Conservation (phyloP, 2,888 invertebrate genomes). For the Parnassius orleans region DNA sequence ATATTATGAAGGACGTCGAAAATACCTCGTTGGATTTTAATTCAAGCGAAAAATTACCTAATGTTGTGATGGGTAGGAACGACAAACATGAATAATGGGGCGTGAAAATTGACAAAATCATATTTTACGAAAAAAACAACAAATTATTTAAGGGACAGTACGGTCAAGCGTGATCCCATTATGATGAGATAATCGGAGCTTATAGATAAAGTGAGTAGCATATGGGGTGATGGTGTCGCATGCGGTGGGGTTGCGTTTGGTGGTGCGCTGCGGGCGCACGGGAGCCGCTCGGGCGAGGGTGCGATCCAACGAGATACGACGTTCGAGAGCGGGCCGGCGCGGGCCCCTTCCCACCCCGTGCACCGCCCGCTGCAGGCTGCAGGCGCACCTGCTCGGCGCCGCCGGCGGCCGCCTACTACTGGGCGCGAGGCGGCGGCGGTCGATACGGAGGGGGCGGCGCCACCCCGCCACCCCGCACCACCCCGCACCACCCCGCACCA, state of each 20-base stretch:
- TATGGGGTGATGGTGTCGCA: conserved; percentile 18
- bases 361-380: conserved; percentile 39
- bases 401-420: conserved; percentile 40
- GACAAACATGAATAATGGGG: background rate
- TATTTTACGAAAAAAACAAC: background rate
- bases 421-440: conserved; percentile 54
- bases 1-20: conserved; percentile 4
- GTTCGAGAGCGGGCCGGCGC: conserved; percentile 32
- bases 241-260: conserved; percentile 16
- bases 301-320: conserved; percentile 29
- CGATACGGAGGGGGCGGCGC: conserved; percentile 63
- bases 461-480: conserved; percentile 34
- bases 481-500: conserved; percentile 42
- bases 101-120: conserved; percentile 2
- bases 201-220: conserved; percentile 6
- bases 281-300: conserved; percentile 24
- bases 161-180: conserved; percentile 6
- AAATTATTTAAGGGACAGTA: background rate
- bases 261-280: conserved; percentile 24
- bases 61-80: background rate
- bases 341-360: conserved; percentile 38
- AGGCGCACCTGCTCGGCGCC: conserved; percentile 37
- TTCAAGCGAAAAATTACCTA: conserved; percentile 8
- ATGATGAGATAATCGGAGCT: background rate
- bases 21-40: conserved; percentile 25